Evolutionary conservation across 1,140 invertebrate genomes (phyloP), one percentile per base, ranked within the genome.

Genomic region (Subanguina moxae): DNA sequence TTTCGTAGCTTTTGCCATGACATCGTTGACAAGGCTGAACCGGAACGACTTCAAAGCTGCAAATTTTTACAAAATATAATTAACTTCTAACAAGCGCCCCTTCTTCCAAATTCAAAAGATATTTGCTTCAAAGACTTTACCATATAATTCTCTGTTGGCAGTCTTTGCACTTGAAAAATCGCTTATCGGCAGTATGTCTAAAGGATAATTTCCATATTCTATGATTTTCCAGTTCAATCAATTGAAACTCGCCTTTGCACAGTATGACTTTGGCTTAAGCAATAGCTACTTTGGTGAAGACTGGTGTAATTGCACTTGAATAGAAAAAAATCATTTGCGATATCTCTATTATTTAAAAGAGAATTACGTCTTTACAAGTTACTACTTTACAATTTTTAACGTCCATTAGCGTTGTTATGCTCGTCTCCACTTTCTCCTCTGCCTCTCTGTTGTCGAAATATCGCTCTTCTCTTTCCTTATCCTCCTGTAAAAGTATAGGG

Each of bases 1-100:
- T 68, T 19, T 75, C 67, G 62, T 63, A 78, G 38, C 78, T 57
- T 17, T 67, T 75, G 1, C 52, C 61, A 23, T 62, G 48, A 62
- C 76, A 77, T 8, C 42, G 27, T 76, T 77, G 15, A 56, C 77
- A 78, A 23, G 76, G 77, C 30, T 70, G 77, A 1, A 52, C 46
- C 9, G 77, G 77, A 48, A 78, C 58, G 25, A 75, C 32, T 19
- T 62, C 72, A 57, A 70, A 78, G 38, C 32, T 38, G 32, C 32
- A 38, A 38, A 5, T 5, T 38, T 38, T 3, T 3, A 38, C 3
- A 5, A 11, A 38, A 38, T 38, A 11, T 11, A 38, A 38, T n/a
- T n/a, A n/a, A n/a, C n/a, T n/a, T n/a, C n/a, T n/a, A n/a, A n/a
- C n/a, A n/a, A n/a, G n/a, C n/a, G n/a, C n/a, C n/a, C n/a, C n/a